Conservation (phyloP, 2,888 invertebrate genomes). For the Bruchidius siliquastri region DNA sequence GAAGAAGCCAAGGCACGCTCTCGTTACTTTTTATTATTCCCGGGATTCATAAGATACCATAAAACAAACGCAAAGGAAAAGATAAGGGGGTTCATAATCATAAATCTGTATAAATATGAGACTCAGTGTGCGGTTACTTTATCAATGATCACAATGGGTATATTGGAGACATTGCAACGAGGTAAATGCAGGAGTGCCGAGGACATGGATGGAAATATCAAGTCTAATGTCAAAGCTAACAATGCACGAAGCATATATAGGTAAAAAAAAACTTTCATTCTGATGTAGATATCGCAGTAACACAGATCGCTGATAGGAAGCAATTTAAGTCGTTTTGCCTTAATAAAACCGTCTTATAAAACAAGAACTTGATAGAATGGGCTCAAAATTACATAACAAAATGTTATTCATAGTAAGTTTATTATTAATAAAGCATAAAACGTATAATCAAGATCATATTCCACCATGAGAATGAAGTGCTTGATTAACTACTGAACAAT, state of each 20-base stretch:
- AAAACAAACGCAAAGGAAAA: conserved; percentile 32
- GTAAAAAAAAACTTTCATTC: no score
- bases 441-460: no score
- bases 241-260: not conserved
- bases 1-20: conserved; percentile 33
- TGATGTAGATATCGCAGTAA: no score
- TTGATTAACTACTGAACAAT: no score
- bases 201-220: not conserved
- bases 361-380: no score
- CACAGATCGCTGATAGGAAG: no score
- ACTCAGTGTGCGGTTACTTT: not conserved
- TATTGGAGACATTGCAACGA: not conserved
- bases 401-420: no score
- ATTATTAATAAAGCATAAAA: no score
- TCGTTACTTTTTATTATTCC: conserved; percentile 47
- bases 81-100: conserved; percentile 32
- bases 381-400: no score
- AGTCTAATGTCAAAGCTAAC: not conserved
- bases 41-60: conserved; percentile 39
- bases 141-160: not conserved
- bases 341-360: no score
- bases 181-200: not conserved
- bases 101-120: conserved; percentile 30
- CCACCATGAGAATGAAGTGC: no score
- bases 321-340: no score